These are phyloP conservation scores for Arbacia lixula DNA, from an alignment of 53 echinoderm and acorn worm species.

Conservation along the genomic window DNA sequence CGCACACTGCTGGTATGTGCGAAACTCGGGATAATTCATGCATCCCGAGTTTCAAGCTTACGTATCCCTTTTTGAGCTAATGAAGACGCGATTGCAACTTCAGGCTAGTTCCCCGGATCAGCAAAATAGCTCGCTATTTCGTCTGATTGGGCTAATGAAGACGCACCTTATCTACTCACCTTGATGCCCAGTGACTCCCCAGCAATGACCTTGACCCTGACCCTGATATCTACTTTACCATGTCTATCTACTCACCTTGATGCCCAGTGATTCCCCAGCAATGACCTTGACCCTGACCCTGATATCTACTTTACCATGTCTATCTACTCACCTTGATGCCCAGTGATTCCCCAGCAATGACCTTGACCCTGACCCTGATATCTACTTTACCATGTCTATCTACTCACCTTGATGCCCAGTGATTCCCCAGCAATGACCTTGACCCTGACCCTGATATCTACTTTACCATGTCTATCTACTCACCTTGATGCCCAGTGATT, in stretches of 20 bases:
- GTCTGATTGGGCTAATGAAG: too few species aligned
- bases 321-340: conserved; percentile 69
- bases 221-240: too few species aligned
- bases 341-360: conserved; percentile 87
- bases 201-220: too few species aligned
- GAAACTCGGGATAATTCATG: too few species aligned
- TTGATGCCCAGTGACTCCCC: conserved; percentile 83
- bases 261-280: conserved; percentile 84
- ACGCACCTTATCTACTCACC: conserved; percentile 62
- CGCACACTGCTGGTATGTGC: too few species aligned
- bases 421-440: conserved; percentile 90
- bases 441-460: conserved; percentile 72
- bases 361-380: conserved; percentile 68
- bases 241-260: conserved; percentile 55
- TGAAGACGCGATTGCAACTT: too few species aligned
- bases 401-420: conserved; percentile 75
- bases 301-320: not conserved
- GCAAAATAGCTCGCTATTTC: too few species aligned
- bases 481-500: too few species aligned
- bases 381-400: not conserved
- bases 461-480: too few species aligned
- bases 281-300: conserved; percentile 79
- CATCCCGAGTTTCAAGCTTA: too few species aligned
- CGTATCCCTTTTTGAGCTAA: too few species aligned
- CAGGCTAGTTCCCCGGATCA: too few species aligned